Percentiles rank a stretch among this genome's conserved stretches.
Evolutionary conservation across 2,113 vertebrate genomes (phyloP).

Genomic region (Cinclus cinclus): DNA sequence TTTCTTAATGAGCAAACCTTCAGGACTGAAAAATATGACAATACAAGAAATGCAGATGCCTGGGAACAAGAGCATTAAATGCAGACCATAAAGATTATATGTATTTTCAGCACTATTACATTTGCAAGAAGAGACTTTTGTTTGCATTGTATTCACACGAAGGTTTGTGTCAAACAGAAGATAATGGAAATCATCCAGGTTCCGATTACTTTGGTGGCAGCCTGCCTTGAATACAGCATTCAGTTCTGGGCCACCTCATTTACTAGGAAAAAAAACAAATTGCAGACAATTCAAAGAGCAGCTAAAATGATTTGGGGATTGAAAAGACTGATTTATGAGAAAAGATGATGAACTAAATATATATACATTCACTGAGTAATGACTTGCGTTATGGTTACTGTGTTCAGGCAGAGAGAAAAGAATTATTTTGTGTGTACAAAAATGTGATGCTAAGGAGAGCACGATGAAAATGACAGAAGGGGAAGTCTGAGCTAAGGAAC

Average conservation of each 20-base stretch:
- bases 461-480: not conserved
- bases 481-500: conserved; percentile 7
- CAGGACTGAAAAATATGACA: not conserved
- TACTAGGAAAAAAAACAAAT: conserved; percentile 9
- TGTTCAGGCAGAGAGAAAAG: conserved; percentile 29
- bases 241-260: conserved; percentile 44
- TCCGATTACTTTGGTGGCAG: conserved; percentile 30
- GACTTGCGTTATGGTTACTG: not conserved
- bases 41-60: not conserved
- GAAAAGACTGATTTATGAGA: conserved; percentile 51
- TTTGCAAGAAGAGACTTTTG: not conserved
- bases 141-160: not conserved
- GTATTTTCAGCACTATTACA: not conserved
- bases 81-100: not conserved
- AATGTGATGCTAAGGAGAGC: not conserved
- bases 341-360: conserved; percentile 46
- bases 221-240: conserved; percentile 18
- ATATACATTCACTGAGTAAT: conserved; percentile 30
- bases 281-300: conserved; percentile 41
- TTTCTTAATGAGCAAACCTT: not conserved
- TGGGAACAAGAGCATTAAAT: not conserved
- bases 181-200: conserved; percentile 35
- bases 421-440: conserved; percentile 26
- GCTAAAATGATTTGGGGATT: conserved; percentile 43
- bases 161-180: conserved; percentile 36